Base-by-base conservation (phyloP, 2,797 vertebrate genomes). In the Pteronotus mesoamericanus region DNA sequence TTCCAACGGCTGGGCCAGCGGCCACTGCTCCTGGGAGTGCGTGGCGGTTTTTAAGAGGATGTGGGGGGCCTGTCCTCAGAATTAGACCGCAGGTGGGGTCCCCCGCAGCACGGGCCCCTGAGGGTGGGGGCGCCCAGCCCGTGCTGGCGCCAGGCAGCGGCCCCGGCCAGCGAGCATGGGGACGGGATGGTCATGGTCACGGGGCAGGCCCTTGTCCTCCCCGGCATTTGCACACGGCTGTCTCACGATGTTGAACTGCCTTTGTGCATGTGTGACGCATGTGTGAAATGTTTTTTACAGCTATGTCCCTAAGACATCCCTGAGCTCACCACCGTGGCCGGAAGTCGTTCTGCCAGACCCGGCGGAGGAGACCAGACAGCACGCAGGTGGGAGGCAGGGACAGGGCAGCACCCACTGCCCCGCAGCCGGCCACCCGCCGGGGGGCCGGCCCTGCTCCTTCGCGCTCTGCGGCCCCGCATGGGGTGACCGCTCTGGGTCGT, bases 291-390 rank as follows among this genome's bases (percentile, higher is more conserved):
- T 77, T 18, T 0, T 97, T 95, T 82, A 26, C 98, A 99, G 99
- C 9, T 96, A 98, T 2, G 84, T 99, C 77, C 99, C 99, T 26
- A 98, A 98, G 96, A 99, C 99, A 0, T 99, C 99, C 2, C 97
- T 99, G 95, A 99, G 98, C 44, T 98, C 98, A 0, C 99, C 99
- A 0, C 99, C 99, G 0, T 99, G 99, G 99, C 97, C 99, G 22
- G 98, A 99, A 90, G 89, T 98, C 32, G 82, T 96, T 0, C 83
- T 96, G 44, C 98, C 97, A 37, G 98, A 98, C 37, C 95, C 98
- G 0, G 85, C 44, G 6, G 99, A 99, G 95, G 99, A 99, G 98
- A 97, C 98, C 19, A 98, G 97, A 88, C 95, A 97, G 1, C 99
- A 99, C 4, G 92, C 92, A 98, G 99, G 99, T 99, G 94, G 97